Evolutionary conservation across 2,113 vertebrate genomes (phyloP).

Genomic region (Callaeas wilsoni): DNA sequence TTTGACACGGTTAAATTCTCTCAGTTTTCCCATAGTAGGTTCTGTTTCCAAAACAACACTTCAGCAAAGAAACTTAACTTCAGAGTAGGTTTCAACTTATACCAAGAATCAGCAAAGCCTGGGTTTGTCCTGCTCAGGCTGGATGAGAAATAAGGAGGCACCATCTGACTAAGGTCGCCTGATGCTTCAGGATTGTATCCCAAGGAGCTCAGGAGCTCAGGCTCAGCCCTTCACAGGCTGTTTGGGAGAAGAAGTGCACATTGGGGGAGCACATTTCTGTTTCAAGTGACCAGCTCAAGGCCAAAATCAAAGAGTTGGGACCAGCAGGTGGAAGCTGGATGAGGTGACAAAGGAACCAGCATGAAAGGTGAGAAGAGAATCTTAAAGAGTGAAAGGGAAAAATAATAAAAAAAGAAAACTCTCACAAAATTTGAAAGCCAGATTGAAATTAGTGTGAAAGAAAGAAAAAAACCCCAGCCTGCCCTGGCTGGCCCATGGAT

Average conservation of each 20-base stretch:
- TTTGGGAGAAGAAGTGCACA: neutral
- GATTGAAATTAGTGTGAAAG: neutral
- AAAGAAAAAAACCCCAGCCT: neutral
- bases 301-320: neutral
- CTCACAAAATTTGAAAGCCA: neutral
- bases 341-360: neutral
- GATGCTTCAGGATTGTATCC: neutral
- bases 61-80: neutral
- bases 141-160: neutral
- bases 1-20: neutral
- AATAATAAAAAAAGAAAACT: neutral
- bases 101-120: neutral
- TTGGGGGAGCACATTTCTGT: neutral
- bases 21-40: neutral
- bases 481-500: neutral
- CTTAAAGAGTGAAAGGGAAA: neutral
- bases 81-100: neutral
- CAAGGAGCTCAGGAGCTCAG: neutral
- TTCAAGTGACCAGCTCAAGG: neutral
- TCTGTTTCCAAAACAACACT: neutral
- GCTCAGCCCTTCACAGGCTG: neutral
- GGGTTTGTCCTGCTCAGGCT: neutral
- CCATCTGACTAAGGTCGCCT: neutral
- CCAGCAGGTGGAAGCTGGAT: neutral
- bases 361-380: neutral